Base-by-base conservation (phyloP, 2,888 invertebrate genomes). In the Lordiphosa fenestrarum region DNA sequence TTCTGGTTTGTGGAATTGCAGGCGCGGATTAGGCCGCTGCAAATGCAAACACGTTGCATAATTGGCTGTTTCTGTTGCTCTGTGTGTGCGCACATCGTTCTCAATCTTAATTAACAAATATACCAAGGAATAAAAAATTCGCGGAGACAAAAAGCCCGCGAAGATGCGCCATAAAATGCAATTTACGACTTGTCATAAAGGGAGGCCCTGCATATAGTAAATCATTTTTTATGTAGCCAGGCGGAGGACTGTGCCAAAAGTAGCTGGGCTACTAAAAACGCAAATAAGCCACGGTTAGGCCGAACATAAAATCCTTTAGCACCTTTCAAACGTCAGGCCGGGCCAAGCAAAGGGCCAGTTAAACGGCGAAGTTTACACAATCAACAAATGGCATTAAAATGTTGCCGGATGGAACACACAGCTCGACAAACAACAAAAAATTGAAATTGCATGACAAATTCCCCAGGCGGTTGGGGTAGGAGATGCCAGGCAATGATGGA, bases 131-230 rank as follows among this genome's bases (percentile, higher is more conserved):
- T 72, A 71, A 69, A 71, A 67, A 62, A 55, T 33, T 48, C 38
- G 64, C 39, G 30, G 19, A 51, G 57, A 66, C 57, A 56, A 58
- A 62, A 58, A 53, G 66, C 61, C 49, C 42, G 59, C 49, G 60
- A 61, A 69, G 64, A 71, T 69, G 76, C 74, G 81, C 81, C 77
- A 83, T 81, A 78, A 78, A 83, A 77, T 75, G 78, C 81, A 71
- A 84, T 83, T 83, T 83, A 83, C 83, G 83, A 77, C 84, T 81
- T 83, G 77, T 81, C 83, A 85, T 83, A 85, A 83, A 83, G 84
- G 74, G 70, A 74, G 72, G 67, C 65, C 73, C 77, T 69, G 72
- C 80, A 81, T 85, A 83, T 84, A 84, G 82, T 85, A 83, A 83
- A 83, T 81, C 85, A 81, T 84, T 84, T 81, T 84, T 81, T 84